A percentile compares a stretch with the other conserved stretches of the same genome.
phyloP scores from a whole-genome alignment of 2,888 invertebrate species.

The Dioctria linearis region DNA sequence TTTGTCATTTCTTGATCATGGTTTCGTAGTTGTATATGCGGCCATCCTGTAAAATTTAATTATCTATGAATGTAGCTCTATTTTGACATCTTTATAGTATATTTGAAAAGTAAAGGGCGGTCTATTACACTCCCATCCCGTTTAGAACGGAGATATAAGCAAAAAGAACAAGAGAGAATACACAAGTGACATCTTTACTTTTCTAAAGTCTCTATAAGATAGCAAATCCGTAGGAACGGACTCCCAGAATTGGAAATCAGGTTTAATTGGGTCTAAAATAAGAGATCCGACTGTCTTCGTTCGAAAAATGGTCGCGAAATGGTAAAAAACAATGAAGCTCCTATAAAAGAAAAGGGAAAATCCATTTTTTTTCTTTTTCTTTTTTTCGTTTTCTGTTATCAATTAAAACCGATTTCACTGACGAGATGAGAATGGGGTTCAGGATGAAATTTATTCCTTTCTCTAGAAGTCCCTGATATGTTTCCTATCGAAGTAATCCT shows the following conservation, averaged over 20 bases:
- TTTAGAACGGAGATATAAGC: background rate
- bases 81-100: too few species aligned
- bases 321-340: background rate
- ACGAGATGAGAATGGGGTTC: slow-evolving; percentile 23
- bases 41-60: slow-evolving; percentile 11
- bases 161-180: slow-evolving; percentile 13
- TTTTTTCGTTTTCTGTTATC: slow-evolving; percentile 1
- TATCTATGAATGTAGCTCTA: slow-evolving; percentile 7
- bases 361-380: too few species aligned
- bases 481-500: too few species aligned
- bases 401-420: slow-evolving; percentile 34
- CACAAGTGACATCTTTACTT: slow-evolving; percentile 24
- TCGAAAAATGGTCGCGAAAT: slow-evolving; percentile 6
- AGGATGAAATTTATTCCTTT: slow-evolving; percentile 23
- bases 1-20: slow-evolving; percentile 23
- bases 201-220: background rate
- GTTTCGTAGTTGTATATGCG: background rate
- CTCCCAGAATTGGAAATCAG: slow-evolving; percentile 32
- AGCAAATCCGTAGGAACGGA: slow-evolving; percentile 11
- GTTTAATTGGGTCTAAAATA: slow-evolving; percentile 42
- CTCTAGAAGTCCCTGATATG: background rate
- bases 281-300: slow-evolving; percentile 3
- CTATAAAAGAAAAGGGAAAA: too few species aligned
- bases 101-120: too few species aligned
- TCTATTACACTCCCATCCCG: background rate